Evolutionary conservation across 2,797 vertebrate species (phyloP), one percentile per base, ranked within the genome.

Genomic region (Acanthurus lineatus): DNA sequence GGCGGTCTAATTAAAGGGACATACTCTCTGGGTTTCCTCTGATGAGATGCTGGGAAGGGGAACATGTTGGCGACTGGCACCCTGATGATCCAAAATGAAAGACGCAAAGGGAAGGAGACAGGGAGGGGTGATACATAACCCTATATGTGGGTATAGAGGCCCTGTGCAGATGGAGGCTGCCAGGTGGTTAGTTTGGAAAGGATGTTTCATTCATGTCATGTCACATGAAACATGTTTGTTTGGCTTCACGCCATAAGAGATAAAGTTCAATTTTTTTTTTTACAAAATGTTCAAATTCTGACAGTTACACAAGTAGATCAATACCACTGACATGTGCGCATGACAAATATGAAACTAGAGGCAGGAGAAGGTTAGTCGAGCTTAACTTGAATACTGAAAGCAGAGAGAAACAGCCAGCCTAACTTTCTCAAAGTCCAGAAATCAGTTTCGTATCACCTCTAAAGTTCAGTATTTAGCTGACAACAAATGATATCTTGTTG

Each of bases 1-100:
- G 91, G 93, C 92, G 91, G 93, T 94, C 93, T 94, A 94, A 95
- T 94, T 93, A 95, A 94, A 93, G 92, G 91, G 92, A 94, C 92
- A 94, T 92, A 94, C 90, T 93, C 92, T 90, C 90, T 86, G 88
- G 91, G 91, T 89, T 90, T 75, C 84, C 86, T 88, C 83, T 90
- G 93, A 94, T 93, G 91, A 91, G 92, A 90, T 85, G 86, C 84
- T 65, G 81, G 78, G 86, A 89, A 84, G 85, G 86, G 77, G 86
- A 88, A 81, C 90, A 83, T 88, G 87, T 88, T 73, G 87, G 90
- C 45, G 57, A 86, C 80, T 68, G 84, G 90, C 85, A 85, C 89
- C 93, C 86, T 45, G 75, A 86, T 81, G 87, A 90, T 90, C 89
- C 78, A 83, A 92, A 91, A 90, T 91, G 88, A 87, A 86, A 75